Evolutionary conservation across 2,113 vertebrate genomes (phyloP).

Genomic region (Nothocercus julius): DNA sequence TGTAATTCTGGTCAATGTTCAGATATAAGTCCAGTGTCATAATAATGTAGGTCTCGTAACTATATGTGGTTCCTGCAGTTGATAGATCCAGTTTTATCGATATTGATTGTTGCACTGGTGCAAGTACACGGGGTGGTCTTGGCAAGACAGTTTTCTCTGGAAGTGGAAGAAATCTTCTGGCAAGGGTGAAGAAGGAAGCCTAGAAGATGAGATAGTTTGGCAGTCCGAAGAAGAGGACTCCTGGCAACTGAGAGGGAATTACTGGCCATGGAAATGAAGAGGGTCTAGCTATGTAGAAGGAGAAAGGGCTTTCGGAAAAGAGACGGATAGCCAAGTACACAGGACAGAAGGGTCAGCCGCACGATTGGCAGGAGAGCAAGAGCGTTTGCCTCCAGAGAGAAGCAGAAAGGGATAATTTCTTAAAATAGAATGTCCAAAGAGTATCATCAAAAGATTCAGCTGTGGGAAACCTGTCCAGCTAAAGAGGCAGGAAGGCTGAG

Average conservation of each 20-base stretch:
- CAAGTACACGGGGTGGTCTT: not conserved
- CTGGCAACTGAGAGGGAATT: not conserved
- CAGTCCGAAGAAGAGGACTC: not conserved
- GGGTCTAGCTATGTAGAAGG: not conserved
- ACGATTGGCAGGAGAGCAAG: constrained; percentile 68
- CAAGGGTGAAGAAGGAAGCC: not conserved
- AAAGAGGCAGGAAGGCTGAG: constrained; percentile 36
- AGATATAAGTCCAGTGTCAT: constrained; percentile 40
- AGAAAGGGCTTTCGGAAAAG: constrained; percentile 10
- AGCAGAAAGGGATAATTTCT: constrained; percentile 56
- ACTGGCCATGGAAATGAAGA: not conserved
- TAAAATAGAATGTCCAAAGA: constrained; percentile 69
- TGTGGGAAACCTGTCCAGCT: constrained; percentile 74
- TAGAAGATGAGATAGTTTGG: not conserved
- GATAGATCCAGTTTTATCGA: constrained; percentile 45
- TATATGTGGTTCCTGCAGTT: constrained; percentile 31
- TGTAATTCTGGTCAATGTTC: constrained; percentile 49
- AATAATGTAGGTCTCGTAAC: constrained; percentile 28
- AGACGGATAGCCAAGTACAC: constrained; percentile 31
- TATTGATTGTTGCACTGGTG: constrained; percentile 3
- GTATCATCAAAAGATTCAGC: constrained; percentile 71
- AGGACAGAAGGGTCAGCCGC: constrained; percentile 51
- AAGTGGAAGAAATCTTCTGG: not conserved
- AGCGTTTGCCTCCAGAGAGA: constrained; percentile 64
- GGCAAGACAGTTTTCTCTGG: not conserved